A percentile compares a stretch with the other conserved stretches of the same genome.
Evolutionary conservation across 1,140 invertebrate species (phyloP).

Genomic region (Helicorthomorpha holstii): DNA sequence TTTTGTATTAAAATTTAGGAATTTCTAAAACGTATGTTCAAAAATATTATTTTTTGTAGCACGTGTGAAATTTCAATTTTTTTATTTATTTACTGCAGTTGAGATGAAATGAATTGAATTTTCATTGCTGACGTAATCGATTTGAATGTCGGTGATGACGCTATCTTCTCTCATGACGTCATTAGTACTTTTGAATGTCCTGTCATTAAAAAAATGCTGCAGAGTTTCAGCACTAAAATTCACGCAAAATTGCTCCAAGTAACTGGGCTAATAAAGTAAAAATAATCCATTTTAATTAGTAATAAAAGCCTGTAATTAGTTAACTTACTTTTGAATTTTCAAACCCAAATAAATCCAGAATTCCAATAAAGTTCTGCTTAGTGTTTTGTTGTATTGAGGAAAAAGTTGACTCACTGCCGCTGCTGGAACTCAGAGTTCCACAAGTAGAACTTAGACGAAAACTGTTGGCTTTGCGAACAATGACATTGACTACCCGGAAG

Average conservation of each 20-base stretch:
- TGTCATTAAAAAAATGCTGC: slow-evolving; percentile 94
- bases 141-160: slow-evolving; percentile 72
- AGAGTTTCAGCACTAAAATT: slow-evolving; percentile 91
- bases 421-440: slow-evolving; percentile 74
- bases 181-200: slow-evolving; percentile 85
- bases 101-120: slow-evolving; percentile 90
- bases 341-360: slow-evolving; percentile 90
- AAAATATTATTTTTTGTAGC: too few species aligned
- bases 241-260: slow-evolving; percentile 82
- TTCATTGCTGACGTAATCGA: slow-evolving; percentile 88
- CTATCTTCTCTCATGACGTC: slow-evolving; percentile 87
- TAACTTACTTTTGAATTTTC: slow-evolving; percentile 58
- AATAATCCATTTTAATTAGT: slow-evolving; percentile 11
- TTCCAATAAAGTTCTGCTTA: slow-evolving; percentile 85
- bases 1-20: too few species aligned
- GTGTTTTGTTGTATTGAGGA: slow-evolving; percentile 81
- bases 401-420: slow-evolving; percentile 76
- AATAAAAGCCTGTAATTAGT: neutral
- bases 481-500: slow-evolving; percentile 81
- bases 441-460: slow-evolving; percentile 62
- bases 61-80: too few species aligned
- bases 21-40: too few species aligned
- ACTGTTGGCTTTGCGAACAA: slow-evolving; percentile 78
- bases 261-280: slow-evolving; percentile 44
- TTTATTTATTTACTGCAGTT: slow-evolving; percentile 58